These are phyloP conservation scores for Sphaeramia orbicularis DNA, from an alignment of 2,797 vertebrate species.

Conservation along the genomic window DNA sequence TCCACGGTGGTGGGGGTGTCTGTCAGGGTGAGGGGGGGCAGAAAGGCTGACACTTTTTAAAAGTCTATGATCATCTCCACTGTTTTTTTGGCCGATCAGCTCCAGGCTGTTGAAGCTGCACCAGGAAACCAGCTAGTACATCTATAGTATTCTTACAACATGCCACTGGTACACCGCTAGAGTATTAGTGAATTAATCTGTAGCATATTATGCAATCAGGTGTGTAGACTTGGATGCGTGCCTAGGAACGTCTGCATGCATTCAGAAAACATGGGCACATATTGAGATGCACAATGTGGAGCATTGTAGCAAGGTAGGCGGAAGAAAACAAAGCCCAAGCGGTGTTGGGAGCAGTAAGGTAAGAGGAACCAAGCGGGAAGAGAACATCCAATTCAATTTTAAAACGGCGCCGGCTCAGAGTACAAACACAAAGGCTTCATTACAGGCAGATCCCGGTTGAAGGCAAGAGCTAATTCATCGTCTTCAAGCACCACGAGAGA, in stretches of 20 bases:
- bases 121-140: too few species aligned
- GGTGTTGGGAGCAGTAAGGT: conserved; percentile 62
- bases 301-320: conserved; percentile 40
- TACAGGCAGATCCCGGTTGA: conserved; percentile 72
- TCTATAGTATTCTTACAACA: not conserved
- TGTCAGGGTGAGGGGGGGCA: too few species aligned
- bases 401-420: conserved; percentile 72
- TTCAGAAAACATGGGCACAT: conserved; percentile 48
- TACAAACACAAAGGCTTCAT: conserved; percentile 84
- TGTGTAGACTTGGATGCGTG: conserved; percentile 34
- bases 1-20: too few species aligned
- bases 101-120: too few species aligned
- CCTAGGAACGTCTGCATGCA: conserved; percentile 43
- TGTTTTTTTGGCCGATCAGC: too few species aligned
- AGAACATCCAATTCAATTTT: conserved; percentile 83
- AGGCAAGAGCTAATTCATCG: conserved; percentile 72
- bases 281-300: conserved; percentile 46
- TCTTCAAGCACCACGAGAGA: conserved; percentile 53
- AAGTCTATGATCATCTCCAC: too few species aligned
- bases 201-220: conserved; percentile 40
- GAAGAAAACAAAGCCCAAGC: conserved; percentile 63
- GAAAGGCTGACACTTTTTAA: too few species aligned
- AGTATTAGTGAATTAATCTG: conserved; percentile 1
- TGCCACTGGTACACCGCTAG: not conserved
- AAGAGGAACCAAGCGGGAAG: conserved; percentile 71